Evolutionary conservation across 1,140 invertebrate species (phyloP), one percentile per base, ranked within the genome.

Genomic region (Chlorops oryzae): DNA sequence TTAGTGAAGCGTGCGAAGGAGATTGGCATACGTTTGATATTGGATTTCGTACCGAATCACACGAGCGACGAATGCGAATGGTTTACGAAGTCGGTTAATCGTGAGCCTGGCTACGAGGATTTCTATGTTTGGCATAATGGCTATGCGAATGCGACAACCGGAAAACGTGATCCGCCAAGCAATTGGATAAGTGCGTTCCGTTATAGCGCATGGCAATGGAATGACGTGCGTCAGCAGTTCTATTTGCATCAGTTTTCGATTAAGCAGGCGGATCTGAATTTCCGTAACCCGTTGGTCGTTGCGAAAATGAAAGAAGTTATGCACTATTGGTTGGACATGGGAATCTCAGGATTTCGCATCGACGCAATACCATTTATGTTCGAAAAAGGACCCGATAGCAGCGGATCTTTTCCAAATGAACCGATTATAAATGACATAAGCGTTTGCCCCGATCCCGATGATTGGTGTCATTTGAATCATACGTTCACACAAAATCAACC

Each of bases 331-430:
- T 57, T 89, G 7, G 73, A 81, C 13, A 77, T 75, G 65, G 84
- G 82, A 7, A 81, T 88, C 0, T 81, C 82, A 67, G 86, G 86
- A 10, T 87, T 89, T 58, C 74, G 81, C 50, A 74, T 89, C 21
- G 78, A 79, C 51, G 78, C 79, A 28, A 69, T 83, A 3, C 72
- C 76, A 9, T 72, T 73, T 60, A 47, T 82, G 12, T 72, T 77
- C 45, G 80, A 82, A 70, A 69, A 55, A 5, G 75, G 37, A 24
- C 6, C 67, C 32, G 61, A 52, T 2, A 69, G 56, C 28, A 67
- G 68, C 18, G 73, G 72, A 6, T 47, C 57, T 5, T 74, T 75
- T 57, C 70, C 70, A 1, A 76, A 82, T 60, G 80, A 82, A 56
- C 78, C 79, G 0, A 52, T 62, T 23, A 44, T 10, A 3, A 13